Evolutionary conservation across 1,140 invertebrate species (phyloP).

Genomic region (Drosophila subpulchrella): DNA sequence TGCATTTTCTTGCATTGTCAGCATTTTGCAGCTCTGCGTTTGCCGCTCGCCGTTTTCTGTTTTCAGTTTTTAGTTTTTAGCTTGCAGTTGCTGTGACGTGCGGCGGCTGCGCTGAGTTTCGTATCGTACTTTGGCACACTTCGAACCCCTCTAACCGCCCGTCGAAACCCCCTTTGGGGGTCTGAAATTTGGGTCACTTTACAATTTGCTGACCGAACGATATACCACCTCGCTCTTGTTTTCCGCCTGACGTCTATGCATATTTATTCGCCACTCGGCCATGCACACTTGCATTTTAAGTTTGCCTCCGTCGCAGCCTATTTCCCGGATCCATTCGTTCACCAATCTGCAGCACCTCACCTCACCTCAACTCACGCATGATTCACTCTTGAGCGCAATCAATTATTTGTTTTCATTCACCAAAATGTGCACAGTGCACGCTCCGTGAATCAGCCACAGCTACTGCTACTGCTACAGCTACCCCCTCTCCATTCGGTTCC

Average conservation of each 20-base stretch:
- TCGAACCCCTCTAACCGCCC: slow-evolving; percentile 31
- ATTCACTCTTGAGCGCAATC: slow-evolving; percentile 72
- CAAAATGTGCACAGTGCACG: slow-evolving; percentile 69
- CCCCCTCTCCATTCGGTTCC: slow-evolving; percentile 5
- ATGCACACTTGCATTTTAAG: slow-evolving; percentile 57
- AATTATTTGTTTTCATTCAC: slow-evolving; percentile 78
- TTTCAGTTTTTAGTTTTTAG: slow-evolving; percentile 17
- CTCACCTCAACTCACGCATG: slow-evolving; percentile 64
- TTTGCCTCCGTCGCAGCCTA: slow-evolving; percentile 57
- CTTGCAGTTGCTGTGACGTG: slow-evolving; percentile 56
- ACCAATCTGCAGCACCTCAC: slow-evolving; percentile 1
- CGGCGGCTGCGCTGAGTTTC: slow-evolving; percentile 51
- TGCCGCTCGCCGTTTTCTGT: slow-evolving; percentile 28
- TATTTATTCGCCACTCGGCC: slow-evolving; percentile 65
- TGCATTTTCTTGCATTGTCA: slow-evolving; percentile 81
- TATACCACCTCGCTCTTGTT: slow-evolving; percentile 56
- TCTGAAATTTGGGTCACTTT: slow-evolving; percentile 77
- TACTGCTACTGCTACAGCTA: not conserved
- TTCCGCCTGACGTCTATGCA: slow-evolving; percentile 47
- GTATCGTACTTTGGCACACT: slow-evolving; percentile 73
- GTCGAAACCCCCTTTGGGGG: slow-evolving; percentile 17
- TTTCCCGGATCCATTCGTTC: slow-evolving; percentile 37
- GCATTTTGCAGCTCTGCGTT: slow-evolving; percentile 63
- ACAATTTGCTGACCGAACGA: slow-evolving; percentile 79
- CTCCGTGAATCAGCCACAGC: slow-evolving; percentile 49